Base-by-base conservation (phyloP, 1,140 invertebrate genomes). In the Drosophila lowei region DNA sequence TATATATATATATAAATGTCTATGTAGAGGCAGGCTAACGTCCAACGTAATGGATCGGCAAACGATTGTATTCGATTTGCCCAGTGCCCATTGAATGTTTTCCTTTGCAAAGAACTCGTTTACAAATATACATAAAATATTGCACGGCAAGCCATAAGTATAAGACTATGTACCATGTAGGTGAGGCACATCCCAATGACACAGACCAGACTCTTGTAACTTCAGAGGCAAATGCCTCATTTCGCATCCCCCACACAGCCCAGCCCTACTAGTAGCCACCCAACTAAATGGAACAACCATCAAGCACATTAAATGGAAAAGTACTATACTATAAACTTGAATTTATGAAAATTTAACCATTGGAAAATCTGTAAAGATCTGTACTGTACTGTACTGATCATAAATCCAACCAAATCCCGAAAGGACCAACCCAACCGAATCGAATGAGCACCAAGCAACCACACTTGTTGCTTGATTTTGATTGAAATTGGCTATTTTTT, bases 1-100 rank as follows among this genome's bases (percentile, higher is more conserved):
- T 49, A 28, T 28, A 38, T 11, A 59, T 41, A 52, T 58, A 47
- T 56, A 50, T 55, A 52, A 56, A 47, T 67, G 46, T 43, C 9
- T 61, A 43, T 74, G 47, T 63, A 74, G 48, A 46, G 28, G 48
- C 62, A 48, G 38, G 38, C n/a, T 11, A 58, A 61, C 18, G 34
- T 49, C 34, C 62, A 46, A 66, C 38, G 34, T 38, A 38, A 38
- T 38, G 34, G 11, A 13, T 38, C 2, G 30, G 30, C 30, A 30
- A 8, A 30, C 30, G 8, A 38, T 38, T 11, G 34, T 13, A 38
- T 38, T 38, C 11, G 34, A 13, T 38, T 38, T 38, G 34, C 11
- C 34, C 60, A 25, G 16, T 48, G 15, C 34, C 34, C 60, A 25
- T 21, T 48, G 15, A 66, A 21, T 67, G 42, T 47, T 56, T 66